Percentiles rank a stretch among this genome's conserved stretches.
These are phyloP conservation scores for Meandrusa payeni DNA, from an alignment of 2,888 invertebrate genomes.

Conservation along the genomic window DNA sequence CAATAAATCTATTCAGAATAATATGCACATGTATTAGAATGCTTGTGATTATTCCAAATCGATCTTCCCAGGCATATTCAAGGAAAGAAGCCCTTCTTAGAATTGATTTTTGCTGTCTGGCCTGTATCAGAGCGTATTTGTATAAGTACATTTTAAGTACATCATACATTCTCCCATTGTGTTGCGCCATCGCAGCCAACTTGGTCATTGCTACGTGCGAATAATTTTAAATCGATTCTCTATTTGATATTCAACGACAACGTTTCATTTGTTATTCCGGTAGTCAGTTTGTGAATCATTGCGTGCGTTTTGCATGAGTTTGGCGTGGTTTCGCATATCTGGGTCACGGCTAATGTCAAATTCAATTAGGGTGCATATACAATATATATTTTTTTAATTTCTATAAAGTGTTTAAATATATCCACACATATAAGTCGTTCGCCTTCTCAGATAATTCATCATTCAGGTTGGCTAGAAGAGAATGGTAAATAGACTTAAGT, in stretches of 20 bases:
- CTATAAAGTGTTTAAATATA: no score
- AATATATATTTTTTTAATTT: no score
- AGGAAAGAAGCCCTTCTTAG: conserved; percentile 2
- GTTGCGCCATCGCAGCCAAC: conserved; percentile 32
- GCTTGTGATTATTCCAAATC: no score
- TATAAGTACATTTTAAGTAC: no score
- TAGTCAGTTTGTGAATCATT: conserved; percentile 18
- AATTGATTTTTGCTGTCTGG: background rate
- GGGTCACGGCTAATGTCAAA: conserved; percentile 24
- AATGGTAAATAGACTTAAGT: no score
- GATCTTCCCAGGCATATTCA: no score
- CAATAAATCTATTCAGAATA: no score
- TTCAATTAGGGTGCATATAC: background rate
- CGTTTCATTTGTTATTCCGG: conserved; percentile 24
- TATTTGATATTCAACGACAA: conserved; percentile 15
- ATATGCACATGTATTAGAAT: no score
- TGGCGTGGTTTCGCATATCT: conserved; percentile 21
- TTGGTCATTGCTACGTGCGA: conserved; percentile 41
- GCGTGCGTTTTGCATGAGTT: conserved; percentile 13
- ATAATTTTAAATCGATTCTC: conserved; percentile 23
- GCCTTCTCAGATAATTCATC: no score
- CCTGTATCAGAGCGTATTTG: no score
- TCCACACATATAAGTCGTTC: background rate
- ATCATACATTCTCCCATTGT: conserved; percentile 13
- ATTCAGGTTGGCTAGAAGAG: no score